phyloP scores from a whole-genome alignment of 2,113 vertebrate species.

The Neopipo cinnamomea region DNA sequence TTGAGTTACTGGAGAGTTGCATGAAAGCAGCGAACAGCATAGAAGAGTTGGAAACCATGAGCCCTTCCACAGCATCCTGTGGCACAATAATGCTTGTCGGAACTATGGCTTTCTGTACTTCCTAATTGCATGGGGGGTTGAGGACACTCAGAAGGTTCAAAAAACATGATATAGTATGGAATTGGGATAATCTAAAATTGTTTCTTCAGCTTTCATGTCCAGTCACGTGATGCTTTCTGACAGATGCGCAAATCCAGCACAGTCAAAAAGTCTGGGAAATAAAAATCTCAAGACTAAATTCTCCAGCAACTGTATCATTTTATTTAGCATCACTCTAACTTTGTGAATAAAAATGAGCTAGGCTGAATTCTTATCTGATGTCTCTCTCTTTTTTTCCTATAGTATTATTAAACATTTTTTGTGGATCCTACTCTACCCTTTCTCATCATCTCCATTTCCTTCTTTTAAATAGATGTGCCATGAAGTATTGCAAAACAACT shows the following conservation, averaged over 20 bases:
- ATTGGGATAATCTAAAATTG: background rate
- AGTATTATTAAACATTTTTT: background rate
- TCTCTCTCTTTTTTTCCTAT: background rate
- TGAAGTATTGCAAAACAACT: background rate
- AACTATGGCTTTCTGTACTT: no score
- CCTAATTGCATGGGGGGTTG: background rate
- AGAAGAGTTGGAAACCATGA: background rate
- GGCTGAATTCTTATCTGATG: background rate
- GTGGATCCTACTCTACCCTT: background rate
- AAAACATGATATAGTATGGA: fast-evolving
- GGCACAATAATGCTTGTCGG: fast-evolving
- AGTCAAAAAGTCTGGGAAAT: background rate
- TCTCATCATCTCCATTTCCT: background rate
- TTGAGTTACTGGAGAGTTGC: fast-evolving
- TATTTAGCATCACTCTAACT: background rate
- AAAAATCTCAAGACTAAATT: background rate
- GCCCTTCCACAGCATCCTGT: background rate
- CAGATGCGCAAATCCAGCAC: background rate
- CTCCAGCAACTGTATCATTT: fast-evolving
- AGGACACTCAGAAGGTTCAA: background rate
- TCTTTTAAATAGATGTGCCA: background rate
- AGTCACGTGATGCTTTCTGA: background rate
- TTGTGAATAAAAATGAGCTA: background rate
- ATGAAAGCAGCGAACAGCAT: background rate
- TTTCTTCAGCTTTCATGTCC: background rate